phyloP scores from a whole-genome alignment of 2,113 vertebrate species.

The Gasterosteus nipponicus region DNA sequence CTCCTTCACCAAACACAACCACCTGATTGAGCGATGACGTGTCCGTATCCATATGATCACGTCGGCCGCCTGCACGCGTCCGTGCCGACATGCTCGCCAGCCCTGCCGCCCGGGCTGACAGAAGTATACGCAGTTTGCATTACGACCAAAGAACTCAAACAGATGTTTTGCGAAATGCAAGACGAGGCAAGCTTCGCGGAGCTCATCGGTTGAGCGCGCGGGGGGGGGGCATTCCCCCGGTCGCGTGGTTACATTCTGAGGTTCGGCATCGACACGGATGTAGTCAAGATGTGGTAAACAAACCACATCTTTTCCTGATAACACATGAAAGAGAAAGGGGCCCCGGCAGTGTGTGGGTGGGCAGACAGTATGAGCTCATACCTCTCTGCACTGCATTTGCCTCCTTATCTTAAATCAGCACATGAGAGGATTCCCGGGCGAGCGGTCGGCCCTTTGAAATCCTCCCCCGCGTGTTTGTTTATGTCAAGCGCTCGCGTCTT shows the following conservation, averaged over 20 bases:
- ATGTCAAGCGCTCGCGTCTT: constrained; percentile 72
- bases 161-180: constrained; percentile 62
- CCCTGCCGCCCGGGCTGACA: too few species aligned
- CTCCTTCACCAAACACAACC: not conserved
- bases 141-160: constrained; percentile 55
- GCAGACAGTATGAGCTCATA: constrained; percentile 45
- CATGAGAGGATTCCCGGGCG: constrained; percentile 54
- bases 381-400: constrained; percentile 44
- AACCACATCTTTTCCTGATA: constrained; percentile 49
- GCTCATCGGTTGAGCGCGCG: constrained; percentile 44
- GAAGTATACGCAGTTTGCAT: constrained; percentile 35
- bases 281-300: constrained; percentile 53
- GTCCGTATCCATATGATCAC: too few species aligned
- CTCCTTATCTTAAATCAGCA: constrained; percentile 71
- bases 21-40: too few species aligned
- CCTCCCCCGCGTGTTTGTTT: constrained; percentile 72
- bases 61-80: too few species aligned
- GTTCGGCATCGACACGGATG: constrained; percentile 18
- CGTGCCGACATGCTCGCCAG: too few species aligned
- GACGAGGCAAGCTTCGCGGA: constrained; percentile 53
- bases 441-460: constrained; percentile 73
- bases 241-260: constrained; percentile 39
- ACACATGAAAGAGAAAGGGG: constrained; percentile 53
- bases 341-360: constrained; percentile 40
- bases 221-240: constrained; percentile 39